Percentiles rank a stretch among this genome's conserved stretches.
phyloP scores from a whole-genome alignment of 2,113 vertebrate genomes.

The Holacanthus passer region DNA sequence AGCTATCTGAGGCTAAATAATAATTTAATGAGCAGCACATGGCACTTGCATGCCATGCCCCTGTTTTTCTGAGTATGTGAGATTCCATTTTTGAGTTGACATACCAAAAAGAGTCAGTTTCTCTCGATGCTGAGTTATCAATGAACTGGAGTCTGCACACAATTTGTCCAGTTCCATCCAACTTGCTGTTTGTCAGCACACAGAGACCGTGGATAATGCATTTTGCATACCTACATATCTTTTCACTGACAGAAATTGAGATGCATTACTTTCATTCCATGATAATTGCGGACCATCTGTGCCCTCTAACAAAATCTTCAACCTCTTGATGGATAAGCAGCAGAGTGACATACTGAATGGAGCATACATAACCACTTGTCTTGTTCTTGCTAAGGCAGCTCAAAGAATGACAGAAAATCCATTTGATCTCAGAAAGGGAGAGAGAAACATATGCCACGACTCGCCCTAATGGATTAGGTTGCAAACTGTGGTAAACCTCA shows the following conservation, averaged over 20 bases:
- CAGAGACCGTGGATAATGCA: slow-evolving; percentile 63
- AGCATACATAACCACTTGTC: slow-evolving; percentile 68
- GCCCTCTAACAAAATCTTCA: slow-evolving; percentile 73
- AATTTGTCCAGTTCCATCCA: slow-evolving; percentile 66
- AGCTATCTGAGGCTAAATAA: slow-evolving; percentile 71
- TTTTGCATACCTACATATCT: slow-evolving; percentile 75
- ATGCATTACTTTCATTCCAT: slow-evolving; percentile 77
- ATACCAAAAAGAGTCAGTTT: slow-evolving; percentile 31
- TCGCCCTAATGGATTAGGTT: slow-evolving; percentile 55
- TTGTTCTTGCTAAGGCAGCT: slow-evolving; percentile 64
- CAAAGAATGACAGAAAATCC: slow-evolving; percentile 77
- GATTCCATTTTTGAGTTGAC: slow-evolving; percentile 32
- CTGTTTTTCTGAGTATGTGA: slow-evolving; percentile 43
- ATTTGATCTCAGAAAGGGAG: slow-evolving; percentile 66
- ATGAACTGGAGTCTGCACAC: slow-evolving; percentile 55
- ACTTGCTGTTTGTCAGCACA: slow-evolving; percentile 51
- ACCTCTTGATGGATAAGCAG: slow-evolving; percentile 75
- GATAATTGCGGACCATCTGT: slow-evolving; percentile 81
- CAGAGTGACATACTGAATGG: slow-evolving; percentile 66
- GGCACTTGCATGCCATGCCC: slow-evolving; percentile 44
- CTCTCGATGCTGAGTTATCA: slow-evolving; percentile 38
- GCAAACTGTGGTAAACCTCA: slow-evolving; percentile 43
- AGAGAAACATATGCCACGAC: slow-evolving; percentile 54
- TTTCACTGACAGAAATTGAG: slow-evolving; percentile 78
- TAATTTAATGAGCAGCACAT: slow-evolving; percentile 79